Percentiles rank a stretch among this genome's conserved stretches.
These are phyloP conservation scores for Silvanus unidentatus DNA, from an alignment of 2,888 invertebrate species.

Conservation along the genomic window DNA sequence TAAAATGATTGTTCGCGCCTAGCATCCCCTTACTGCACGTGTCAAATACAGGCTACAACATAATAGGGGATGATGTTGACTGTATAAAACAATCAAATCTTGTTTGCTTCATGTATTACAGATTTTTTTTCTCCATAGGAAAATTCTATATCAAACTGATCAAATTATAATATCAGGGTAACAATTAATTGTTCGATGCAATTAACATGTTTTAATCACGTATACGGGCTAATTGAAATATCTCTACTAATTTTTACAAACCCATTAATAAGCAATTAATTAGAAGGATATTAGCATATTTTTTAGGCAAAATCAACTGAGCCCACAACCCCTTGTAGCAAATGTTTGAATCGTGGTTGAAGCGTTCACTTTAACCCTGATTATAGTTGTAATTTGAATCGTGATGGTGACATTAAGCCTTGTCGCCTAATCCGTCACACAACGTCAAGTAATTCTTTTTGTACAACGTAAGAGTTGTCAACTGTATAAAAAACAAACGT, in stretches of 20 bases:
- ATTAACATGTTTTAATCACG: too few species aligned
- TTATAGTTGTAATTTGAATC: constrained; percentile 34
- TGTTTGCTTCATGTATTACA: constrained; percentile 37
- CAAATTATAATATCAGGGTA: too few species aligned
- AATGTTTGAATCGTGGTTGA: too few species aligned
- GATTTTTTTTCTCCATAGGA: constrained; percentile 23
- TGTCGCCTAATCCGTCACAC: constrained; percentile 37
- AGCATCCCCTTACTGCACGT: constrained; percentile 32
- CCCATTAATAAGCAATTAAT: too few species aligned
- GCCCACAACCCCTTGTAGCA: too few species aligned
- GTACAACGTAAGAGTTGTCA: constrained; percentile 26
- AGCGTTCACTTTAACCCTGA: constrained; percentile 10
- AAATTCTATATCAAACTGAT: neutral
- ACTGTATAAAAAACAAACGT: constrained; percentile 1
- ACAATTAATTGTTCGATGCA: too few species aligned
- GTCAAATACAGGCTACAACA: constrained; percentile 33
- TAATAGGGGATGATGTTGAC: constrained; percentile 32
- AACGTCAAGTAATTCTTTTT: constrained; percentile 39
- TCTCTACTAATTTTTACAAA: too few species aligned
- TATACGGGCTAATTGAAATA: too few species aligned
- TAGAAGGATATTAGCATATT: too few species aligned
- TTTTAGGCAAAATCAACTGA: too few species aligned
- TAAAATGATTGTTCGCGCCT: constrained; percentile 35
- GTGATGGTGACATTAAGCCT: constrained; percentile 42
- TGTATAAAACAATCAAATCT: constrained; percentile 33